Evolutionary conservation across 2,888 invertebrate genomes (phyloP).

Genomic region (Rhaphigaster nebulosa): DNA sequence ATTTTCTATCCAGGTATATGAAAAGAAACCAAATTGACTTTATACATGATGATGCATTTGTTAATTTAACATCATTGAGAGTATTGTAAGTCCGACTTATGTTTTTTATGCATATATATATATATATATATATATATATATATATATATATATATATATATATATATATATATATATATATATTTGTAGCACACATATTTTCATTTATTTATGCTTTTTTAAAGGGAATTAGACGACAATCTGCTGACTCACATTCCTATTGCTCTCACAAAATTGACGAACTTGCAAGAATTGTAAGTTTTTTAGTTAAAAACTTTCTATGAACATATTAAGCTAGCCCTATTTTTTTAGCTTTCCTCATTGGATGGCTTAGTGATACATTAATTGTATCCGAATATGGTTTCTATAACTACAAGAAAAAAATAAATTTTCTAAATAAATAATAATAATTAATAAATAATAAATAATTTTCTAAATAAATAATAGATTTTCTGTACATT

Average conservation of each 20-base stretch:
- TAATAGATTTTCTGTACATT: too few relatives aligned
- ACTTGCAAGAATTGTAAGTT: slow-evolving; percentile 90
- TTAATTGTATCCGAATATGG: not conserved
- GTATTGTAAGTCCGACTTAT: slow-evolving; percentile 82
- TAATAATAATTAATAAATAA: too few relatives aligned
- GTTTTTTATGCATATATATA: slow-evolving; percentile 61
- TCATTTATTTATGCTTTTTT: slow-evolving; percentile 67
- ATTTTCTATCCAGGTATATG: slow-evolving; percentile 78
- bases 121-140: slow-evolving; percentile 62
- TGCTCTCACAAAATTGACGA: slow-evolving; percentile 80
- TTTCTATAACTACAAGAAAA: too few relatives aligned
- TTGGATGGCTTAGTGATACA: not conserved
- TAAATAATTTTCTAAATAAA: too few relatives aligned
- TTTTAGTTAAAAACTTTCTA: not conserved
- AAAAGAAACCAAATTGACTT: slow-evolving; percentile 86
- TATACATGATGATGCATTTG: slow-evolving; percentile 85
- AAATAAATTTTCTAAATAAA: too few relatives aligned
- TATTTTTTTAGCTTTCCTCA: not conserved
- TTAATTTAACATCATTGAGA: slow-evolving; percentile 81
- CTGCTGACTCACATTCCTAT: slow-evolving; percentile 80
- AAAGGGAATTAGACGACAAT: slow-evolving; percentile 84
- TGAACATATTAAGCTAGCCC: not conserved
- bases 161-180: slow-evolving; percentile 67
- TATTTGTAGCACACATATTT: slow-evolving; percentile 73
- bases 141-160: slow-evolving; percentile 61